Evolutionary conservation across 1,140 invertebrate genomes (phyloP).

Genomic region (Ostrea edulis): DNA sequence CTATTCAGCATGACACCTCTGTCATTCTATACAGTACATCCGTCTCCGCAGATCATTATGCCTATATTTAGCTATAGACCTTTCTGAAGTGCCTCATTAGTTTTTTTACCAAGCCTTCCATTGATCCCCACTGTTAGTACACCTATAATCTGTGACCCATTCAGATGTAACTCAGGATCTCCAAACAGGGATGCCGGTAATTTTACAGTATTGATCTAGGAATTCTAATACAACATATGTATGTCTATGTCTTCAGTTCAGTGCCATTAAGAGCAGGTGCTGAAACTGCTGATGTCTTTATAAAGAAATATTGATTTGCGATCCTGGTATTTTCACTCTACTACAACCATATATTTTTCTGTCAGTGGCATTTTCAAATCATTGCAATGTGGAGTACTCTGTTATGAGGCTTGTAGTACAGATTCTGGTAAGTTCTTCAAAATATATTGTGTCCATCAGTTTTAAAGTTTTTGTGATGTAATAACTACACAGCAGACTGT

Average conservation of each 20-base stretch:
- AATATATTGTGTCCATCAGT: not conserved
- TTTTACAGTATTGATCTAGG: conserved; percentile 12
- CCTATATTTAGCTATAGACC: conserved; percentile 29
- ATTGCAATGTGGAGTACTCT: not conserved
- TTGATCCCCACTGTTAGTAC: conserved; percentile 10
- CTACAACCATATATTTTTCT: not conserved
- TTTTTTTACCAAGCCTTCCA: conserved; percentile 2
- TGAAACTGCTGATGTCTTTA: conserved; percentile 2
- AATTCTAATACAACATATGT: not conserved
- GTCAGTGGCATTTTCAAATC: not conserved
- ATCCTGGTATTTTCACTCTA: not conserved
- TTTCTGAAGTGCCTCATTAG: conserved; percentile 38
- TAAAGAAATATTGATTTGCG: conserved; percentile 21
- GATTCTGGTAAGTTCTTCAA: not conserved
- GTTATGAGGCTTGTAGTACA: not conserved
- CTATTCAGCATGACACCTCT: conserved; percentile 10
- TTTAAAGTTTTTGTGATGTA: not conserved
- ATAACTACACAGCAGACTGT: too few species aligned
- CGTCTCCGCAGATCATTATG: not conserved
- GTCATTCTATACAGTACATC: conserved; percentile 18
- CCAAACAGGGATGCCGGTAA: not conserved
- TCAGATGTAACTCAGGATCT: not conserved
- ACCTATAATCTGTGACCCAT: not conserved
- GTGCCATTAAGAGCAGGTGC: conserved; percentile 4
- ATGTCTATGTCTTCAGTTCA: not conserved